Percentiles rank a stretch among this genome's conserved stretches.
Conservation (phyloP, 2,113 vertebrate species). For the Axis porcinus region DNA sequence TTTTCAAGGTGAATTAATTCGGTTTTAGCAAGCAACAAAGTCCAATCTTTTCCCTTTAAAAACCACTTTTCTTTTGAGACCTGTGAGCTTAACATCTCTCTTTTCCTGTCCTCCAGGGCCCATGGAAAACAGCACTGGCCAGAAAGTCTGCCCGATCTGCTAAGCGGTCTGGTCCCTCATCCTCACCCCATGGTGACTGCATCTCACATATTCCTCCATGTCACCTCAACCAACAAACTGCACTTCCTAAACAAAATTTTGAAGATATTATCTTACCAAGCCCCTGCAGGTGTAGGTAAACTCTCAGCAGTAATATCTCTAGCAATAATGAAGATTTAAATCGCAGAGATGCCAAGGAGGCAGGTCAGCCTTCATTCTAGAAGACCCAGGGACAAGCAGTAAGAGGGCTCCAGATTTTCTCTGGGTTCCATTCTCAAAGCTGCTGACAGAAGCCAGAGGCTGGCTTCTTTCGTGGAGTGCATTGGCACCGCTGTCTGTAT, state of each 20-base stretch:
- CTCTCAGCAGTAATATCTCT: neutral
- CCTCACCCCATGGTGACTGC: constrained; percentile 41
- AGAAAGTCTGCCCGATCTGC: neutral
- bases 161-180: constrained; percentile 17
- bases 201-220: constrained; percentile 67
- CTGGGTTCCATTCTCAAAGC: neutral
- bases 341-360: neutral
- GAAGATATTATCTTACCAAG: constrained; percentile 40
- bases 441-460: neutral
- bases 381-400: neutral
- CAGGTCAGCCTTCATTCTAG: neutral
- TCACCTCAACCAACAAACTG: constrained; percentile 46
- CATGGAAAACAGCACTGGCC: constrained; percentile 37
- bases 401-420: neutral
- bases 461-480: neutral
- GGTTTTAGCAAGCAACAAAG: neutral
- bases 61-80: neutral
- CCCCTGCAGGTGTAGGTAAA: neutral
- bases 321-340: neutral
- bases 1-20: neutral
- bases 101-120: constrained; percentile 51
- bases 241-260: constrained; percentile 23
- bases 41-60: neutral
- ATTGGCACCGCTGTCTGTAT: neutral
- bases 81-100: constrained; percentile 41